phyloP scores from a whole-genome alignment of 2,888 invertebrate species.

The Lepidonotus clava region DNA sequence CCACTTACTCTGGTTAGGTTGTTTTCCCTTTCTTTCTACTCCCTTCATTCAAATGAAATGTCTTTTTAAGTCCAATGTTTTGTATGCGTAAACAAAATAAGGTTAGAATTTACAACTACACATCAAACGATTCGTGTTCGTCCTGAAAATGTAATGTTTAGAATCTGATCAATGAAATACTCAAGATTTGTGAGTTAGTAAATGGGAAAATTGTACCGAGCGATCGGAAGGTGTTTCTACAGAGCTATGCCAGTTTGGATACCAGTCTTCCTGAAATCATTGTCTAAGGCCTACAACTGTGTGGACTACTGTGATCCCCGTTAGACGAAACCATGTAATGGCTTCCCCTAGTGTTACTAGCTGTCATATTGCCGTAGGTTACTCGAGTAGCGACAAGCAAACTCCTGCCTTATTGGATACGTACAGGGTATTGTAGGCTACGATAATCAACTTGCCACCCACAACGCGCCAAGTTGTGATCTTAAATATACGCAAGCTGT shows the following conservation, averaged over 20 bases:
- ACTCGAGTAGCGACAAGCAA: too few relatives aligned
- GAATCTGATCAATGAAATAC: neutral
- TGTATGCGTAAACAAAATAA: neutral
- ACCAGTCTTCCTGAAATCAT: constrained; percentile 33
- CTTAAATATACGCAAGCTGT: neutral
- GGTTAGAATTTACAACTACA: neutral
- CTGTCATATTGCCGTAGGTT: too few relatives aligned
- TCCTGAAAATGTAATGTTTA: neutral
- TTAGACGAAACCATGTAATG: constrained; percentile 18
- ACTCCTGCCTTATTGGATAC: constrained; percentile 38
- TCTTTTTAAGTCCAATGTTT: neutral
- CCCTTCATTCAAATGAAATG: neutral
- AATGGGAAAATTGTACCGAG: neutral
- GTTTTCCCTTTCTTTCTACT: neutral
- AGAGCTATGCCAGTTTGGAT: neutral
- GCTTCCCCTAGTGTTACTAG: constrained; percentile 5
- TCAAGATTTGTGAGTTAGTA: constrained; percentile 14
- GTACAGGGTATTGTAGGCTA: constrained; percentile 40
- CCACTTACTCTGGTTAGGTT: neutral
- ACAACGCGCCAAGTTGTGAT: neutral
- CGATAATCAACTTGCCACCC: neutral
- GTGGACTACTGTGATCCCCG: constrained; percentile 36
- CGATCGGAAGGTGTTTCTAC: neutral
- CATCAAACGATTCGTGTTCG: neutral
- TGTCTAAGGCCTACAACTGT: neutral